Evolutionary conservation across 2,888 invertebrate species (phyloP).

Genomic region (Tanypteryx hageni): DNA sequence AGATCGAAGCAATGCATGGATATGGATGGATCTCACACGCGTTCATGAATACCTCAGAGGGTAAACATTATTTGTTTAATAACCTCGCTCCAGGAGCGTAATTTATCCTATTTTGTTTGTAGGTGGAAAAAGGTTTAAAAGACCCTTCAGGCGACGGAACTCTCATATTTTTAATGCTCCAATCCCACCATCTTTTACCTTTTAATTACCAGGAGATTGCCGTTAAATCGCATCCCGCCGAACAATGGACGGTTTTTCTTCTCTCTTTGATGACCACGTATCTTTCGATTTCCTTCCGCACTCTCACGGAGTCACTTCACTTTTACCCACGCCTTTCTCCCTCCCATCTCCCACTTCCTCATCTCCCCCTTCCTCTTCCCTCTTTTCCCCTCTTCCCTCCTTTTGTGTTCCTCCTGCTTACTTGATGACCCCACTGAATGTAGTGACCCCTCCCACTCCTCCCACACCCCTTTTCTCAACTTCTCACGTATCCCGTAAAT

Average conservation of each 20-base stretch:
- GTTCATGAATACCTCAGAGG: too few species aligned
- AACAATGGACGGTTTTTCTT: background rate
- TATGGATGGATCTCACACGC: too few species aligned
- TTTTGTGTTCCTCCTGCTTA: background rate
- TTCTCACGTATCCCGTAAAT: conserved; percentile 14
- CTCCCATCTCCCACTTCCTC: background rate
- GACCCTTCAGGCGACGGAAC: too few species aligned
- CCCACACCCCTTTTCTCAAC: background rate
- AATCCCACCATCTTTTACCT: too few species aligned
- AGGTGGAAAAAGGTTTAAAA: too few species aligned
- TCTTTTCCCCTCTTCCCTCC: background rate
- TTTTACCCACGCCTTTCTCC: background rate
- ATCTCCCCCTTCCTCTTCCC: background rate
- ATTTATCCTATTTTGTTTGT: too few species aligned
- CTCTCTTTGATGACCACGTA: background rate
- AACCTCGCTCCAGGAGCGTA: too few species aligned
- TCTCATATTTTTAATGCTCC: too few species aligned
- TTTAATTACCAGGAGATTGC: background rate
- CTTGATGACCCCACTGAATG: background rate
- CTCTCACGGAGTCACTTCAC: background rate
- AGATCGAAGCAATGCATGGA: too few species aligned
- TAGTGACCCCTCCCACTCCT: background rate
- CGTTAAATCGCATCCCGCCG: background rate
- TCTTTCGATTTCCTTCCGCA: background rate
- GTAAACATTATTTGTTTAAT: too few species aligned